Evolutionary conservation across 30 jellyfish, hydroid and myxozoan species (phyloP).

Genomic region (Aurelia aurita complex sp. Pacific): DNA sequence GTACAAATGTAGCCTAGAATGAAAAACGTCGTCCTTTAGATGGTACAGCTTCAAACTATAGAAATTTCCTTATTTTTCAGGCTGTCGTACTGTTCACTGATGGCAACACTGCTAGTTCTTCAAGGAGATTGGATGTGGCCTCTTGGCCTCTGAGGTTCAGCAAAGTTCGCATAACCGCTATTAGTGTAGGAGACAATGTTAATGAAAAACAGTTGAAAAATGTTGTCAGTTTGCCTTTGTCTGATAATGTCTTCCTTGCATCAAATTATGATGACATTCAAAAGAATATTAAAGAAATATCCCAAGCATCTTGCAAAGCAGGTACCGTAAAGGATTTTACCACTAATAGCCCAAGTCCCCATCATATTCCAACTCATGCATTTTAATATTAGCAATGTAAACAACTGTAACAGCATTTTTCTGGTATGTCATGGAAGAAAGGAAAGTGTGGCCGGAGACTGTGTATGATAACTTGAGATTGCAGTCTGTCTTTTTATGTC

Average conservation of each 20-base stretch:
- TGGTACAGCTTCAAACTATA: no score
- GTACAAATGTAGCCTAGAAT: no score
- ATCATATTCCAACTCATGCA: no score
- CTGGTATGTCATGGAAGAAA: no score
- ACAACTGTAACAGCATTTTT: no score
- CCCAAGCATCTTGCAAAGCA: constrained; percentile 92
- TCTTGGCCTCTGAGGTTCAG: constrained; percentile 94
- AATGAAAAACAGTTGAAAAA: constrained; percentile 77
- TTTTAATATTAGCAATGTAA: no score
- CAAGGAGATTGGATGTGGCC: constrained; percentile 88
- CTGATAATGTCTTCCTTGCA: constrained; percentile 89
- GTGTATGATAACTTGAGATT: no score
- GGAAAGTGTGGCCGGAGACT: no score
- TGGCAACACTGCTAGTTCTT: constrained; percentile 83
- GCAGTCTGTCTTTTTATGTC: no score
- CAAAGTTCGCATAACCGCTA: constrained; percentile 88
- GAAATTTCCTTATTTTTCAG: constrained; percentile 39
- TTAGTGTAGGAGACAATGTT: constrained; percentile 82
- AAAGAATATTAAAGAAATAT: constrained; percentile 77
- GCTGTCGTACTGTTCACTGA: constrained; percentile 84
- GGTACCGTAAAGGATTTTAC: constrained; percentile 45
- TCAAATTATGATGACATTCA: constrained; percentile 93
- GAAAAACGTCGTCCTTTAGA: no score
- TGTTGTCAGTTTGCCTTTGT: constrained; percentile 89
- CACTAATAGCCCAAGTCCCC: no score